Evolutionary conservation across 1,140 invertebrate species (phyloP).

Genomic region (Drosophila albomicans): DNA sequence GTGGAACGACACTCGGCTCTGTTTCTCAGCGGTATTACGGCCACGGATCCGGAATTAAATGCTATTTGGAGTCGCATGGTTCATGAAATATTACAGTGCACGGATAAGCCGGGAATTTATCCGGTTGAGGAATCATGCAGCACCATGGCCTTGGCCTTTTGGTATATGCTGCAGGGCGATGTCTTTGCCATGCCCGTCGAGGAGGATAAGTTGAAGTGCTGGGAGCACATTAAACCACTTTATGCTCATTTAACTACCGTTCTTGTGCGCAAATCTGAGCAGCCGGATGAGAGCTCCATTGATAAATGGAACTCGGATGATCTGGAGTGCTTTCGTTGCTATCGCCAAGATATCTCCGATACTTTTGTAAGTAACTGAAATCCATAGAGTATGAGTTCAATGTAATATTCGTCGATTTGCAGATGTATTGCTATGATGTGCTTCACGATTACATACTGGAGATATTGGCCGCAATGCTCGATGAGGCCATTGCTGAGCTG

Average conservation of each 20-base stretch:
- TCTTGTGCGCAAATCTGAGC: constrained; percentile 78
- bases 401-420: constrained; percentile 30
- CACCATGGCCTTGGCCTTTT: constrained; percentile 94
- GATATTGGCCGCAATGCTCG: constrained; percentile 87
- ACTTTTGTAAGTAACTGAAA: constrained; percentile 88
- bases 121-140: constrained; percentile 94
- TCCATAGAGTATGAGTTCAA: too few relatives aligned
- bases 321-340: constrained; percentile 94
- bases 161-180: constrained; percentile 93
- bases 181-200: constrained; percentile 74
- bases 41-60: constrained; percentile 81
- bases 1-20: constrained; percentile 89
- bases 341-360: constrained; percentile 95
- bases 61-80: constrained; percentile 85
- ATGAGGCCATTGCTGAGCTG: constrained; percentile 85
- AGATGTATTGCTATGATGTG: constrained; percentile 94
- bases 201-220: constrained; percentile 72
- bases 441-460: constrained; percentile 89
- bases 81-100: constrained; percentile 89
- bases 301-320: constrained; percentile 88
- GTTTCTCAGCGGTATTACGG: constrained; percentile 86
- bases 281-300: constrained; percentile 78
- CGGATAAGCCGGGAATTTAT: constrained; percentile 92
- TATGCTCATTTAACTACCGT: constrained; percentile 82
- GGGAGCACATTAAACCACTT: constrained; percentile 79